A percentile compares a stretch with the other conserved stretches of the same genome.
Evolutionary conservation across 2,888 invertebrate genomes (phyloP).

Genomic region (Scotopteryx bipunctaria): DNA sequence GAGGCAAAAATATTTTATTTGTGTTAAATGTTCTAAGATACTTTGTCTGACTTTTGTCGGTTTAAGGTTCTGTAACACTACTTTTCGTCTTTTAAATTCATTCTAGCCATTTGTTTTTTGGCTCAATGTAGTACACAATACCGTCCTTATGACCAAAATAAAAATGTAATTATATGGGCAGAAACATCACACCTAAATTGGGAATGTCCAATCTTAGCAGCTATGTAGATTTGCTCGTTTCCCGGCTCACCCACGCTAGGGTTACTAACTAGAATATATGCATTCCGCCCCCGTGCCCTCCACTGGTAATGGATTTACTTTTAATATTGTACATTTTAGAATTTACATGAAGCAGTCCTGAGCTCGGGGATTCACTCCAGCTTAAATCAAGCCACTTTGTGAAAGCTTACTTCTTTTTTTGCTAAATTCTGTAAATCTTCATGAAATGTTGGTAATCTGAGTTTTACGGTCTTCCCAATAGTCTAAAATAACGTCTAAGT

Average conservation of each 20-base stretch:
- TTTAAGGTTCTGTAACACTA: background rate
- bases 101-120: too few relatives aligned
- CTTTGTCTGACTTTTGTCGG: background rate
- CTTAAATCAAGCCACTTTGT: constrained; percentile 13
- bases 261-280: constrained; percentile 36
- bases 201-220: constrained; percentile 37
- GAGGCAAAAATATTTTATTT: background rate
- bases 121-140: too few relatives aligned
- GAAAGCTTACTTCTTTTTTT: constrained; percentile 1
- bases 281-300: constrained; percentile 44
- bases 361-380: constrained; percentile 18
- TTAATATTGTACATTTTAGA: constrained; percentile 30
- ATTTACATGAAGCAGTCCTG: constrained; percentile 17
- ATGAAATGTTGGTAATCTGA: background rate
- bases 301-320: constrained; percentile 40
- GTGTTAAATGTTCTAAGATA: background rate
- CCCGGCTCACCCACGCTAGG: constrained; percentile 43
- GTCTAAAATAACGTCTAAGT: background rate
- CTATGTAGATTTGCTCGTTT: constrained; percentile 43
- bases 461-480: background rate
- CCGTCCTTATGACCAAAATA: constrained; percentile 4
- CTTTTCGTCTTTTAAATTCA: background rate
- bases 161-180: constrained; percentile 2
- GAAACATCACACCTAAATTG: constrained; percentile 37
- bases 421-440: background rate